Evolutionary conservation across 1,140 invertebrate genomes (phyloP), one percentile per base, ranked within the genome.

Genomic region (Anastatus disparis): DNA sequence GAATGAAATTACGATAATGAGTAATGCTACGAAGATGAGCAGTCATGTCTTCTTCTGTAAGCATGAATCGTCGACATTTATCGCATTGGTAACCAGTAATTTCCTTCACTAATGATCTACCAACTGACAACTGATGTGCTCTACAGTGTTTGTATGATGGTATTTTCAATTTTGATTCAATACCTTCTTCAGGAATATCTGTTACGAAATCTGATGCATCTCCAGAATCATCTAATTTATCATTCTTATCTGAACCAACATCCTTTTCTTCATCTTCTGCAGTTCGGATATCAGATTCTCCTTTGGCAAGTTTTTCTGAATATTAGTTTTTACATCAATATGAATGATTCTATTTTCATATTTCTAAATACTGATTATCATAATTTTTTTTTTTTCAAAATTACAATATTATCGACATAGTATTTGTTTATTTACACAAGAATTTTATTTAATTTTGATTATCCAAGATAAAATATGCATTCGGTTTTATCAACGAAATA

Each of bases 221-320:
- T 71, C 48, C 48, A 15, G 72, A 6, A 64, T 85, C 83, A 17
- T 86, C 83, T 13, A 81, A 75, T 62, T 85, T 85, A 24, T 86
- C 85, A 48, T 62, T 74, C 58, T 86, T 85, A 8, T 83, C 83
- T 27, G 76, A 29, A 6, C 79, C 80, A 53, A 78, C 50, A 46
- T 86, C 85, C 48, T 86, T 86, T 13, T 85, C 85, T 73, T 87
- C 85, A 40, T 87, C 85, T 56, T 85, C 84, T 0, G 75, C 82
- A 40, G 76, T 84, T 15, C 84, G 81, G n/a, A 85, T 77, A 75
- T 87, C 85, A 2, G 79, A 78, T 75, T 87, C 85, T 35, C 85
- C 85, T 69, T 85, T 86, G 6, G 81, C 81, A 40, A 86, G 65
- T 82, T 86, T 86, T 55, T 85, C 83, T 84, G 20, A 15, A 44